These are phyloP conservation scores for Anastrepha obliqua DNA, from an alignment of 1,140 invertebrate genomes.

Conservation along the genomic window DNA sequence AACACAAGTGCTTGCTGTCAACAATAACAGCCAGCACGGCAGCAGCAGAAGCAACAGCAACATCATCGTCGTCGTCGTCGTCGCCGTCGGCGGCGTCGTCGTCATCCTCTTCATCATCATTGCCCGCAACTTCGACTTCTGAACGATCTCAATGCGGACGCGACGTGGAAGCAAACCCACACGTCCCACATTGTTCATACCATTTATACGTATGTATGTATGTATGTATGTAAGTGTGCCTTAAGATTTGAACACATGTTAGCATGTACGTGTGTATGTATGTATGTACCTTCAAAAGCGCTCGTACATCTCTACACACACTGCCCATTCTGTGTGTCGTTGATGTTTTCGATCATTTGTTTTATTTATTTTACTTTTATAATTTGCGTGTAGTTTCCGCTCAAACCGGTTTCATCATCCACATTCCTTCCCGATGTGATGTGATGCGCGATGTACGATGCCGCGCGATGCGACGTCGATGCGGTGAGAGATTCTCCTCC, in stretches of 20 bases:
- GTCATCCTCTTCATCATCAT: constrained; percentile 8
- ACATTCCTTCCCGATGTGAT: constrained; percentile 60
- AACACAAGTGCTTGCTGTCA: constrained; percentile 13
- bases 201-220: neutral
- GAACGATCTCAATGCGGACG: constrained; percentile 38
- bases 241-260: too few species aligned
- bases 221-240: neutral
- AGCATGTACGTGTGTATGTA: too few species aligned
- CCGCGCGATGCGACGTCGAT: neutral
- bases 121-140: constrained; percentile 2
- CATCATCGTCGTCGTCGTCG: neutral
- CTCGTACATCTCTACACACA: constrained; percentile 9
- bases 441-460: constrained; percentile 56
- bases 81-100: too few species aligned
- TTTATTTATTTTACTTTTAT: constrained; percentile 1
- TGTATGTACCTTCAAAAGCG: neutral
- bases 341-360: constrained; percentile 41
- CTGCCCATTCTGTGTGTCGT: constrained; percentile 21
- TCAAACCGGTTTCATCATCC: constrained; percentile 73
- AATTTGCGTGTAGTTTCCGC: constrained; percentile 70
- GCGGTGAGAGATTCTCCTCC: constrained; percentile 50
- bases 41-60: neutral
- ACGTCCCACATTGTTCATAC: constrained; percentile 17
- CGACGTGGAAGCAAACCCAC: constrained; percentile 24
- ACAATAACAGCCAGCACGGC: constrained; percentile 12